A percentile compares a stretch with the other conserved stretches of the same genome.
phyloP scores from a whole-genome alignment of 2,113 vertebrate species.

The Antidorcas marsupialis region DNA sequence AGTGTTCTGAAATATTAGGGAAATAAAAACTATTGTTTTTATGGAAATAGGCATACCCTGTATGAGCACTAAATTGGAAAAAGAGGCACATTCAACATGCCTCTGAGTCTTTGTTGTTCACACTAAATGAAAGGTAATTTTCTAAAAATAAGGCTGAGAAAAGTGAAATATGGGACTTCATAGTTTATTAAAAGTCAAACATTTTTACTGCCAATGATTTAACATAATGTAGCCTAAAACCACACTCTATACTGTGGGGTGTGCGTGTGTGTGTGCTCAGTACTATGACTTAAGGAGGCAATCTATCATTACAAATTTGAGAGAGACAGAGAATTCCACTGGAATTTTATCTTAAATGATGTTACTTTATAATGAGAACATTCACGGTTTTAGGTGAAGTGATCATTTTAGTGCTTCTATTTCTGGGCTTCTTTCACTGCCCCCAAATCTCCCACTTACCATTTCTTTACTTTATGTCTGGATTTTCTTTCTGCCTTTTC shows the following conservation, averaged over 20 bases:
- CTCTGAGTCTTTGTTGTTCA: background rate
- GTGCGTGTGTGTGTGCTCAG: background rate
- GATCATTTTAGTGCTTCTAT: background rate
- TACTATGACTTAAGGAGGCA: background rate
- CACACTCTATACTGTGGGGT: background rate
- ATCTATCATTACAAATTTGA: background rate
- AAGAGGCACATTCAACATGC: background rate
- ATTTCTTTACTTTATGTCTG: background rate
- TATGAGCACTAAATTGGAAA: background rate
- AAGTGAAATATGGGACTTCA: background rate
- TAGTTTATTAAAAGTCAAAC: background rate
- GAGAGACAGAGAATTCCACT: background rate
- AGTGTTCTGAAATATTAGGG: conserved; percentile 3
- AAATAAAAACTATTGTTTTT: conserved; percentile 35
- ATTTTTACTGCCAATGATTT: background rate
- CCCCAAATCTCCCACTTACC: background rate
- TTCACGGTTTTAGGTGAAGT: background rate
- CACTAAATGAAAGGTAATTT: conserved; percentile 18
- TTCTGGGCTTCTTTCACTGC: background rate
- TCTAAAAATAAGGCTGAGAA: background rate
- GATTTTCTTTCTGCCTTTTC: background rate
- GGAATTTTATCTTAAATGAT: background rate
- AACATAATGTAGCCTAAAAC: background rate
- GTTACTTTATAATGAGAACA: background rate
- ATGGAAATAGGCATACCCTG: conserved; percentile 5